Conservation (phyloP, 2,797 vertebrate species). For the Echeneis naucrates region DNA sequence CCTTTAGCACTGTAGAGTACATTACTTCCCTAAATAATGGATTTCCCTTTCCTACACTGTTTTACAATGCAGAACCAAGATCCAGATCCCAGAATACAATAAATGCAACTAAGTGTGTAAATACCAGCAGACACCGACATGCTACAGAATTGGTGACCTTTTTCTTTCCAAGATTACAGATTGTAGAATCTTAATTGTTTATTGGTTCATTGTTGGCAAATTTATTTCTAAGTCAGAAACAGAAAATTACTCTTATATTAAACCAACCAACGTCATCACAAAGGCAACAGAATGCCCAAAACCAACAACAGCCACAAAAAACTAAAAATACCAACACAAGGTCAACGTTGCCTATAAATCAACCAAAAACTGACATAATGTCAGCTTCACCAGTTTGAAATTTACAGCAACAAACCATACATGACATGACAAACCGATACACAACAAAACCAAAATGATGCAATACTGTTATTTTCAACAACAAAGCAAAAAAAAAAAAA, state of each 20-base stretch:
- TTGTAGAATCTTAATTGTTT: background rate
- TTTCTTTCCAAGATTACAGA: constrained; percentile 3
- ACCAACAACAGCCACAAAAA: background rate
- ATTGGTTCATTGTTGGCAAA: background rate
- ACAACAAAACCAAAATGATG: background rate
- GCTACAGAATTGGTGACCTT: constrained; percentile 22
- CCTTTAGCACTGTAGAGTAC: constrained; percentile 35
- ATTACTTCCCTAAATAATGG: constrained; percentile 43
- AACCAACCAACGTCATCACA: background rate
- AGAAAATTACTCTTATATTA: background rate
- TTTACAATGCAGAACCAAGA: constrained; percentile 51
- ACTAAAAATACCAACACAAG: background rate
- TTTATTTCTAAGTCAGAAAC: background rate
- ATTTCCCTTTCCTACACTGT: constrained; percentile 29
- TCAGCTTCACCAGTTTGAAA: background rate
- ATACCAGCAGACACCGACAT: background rate
- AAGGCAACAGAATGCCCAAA: background rate
- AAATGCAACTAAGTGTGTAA: constrained; percentile 14
- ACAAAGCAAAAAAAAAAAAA: background rate
- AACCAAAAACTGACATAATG: background rate
- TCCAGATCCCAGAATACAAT: constrained; percentile 34
- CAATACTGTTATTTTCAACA: too few relatives aligned
- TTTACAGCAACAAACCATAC: background rate
- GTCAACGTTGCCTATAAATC: background rate
- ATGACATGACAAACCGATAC: background rate